Conservation (phyloP, 2,113 vertebrate species). For the Aphelocoma coerulescens region DNA sequence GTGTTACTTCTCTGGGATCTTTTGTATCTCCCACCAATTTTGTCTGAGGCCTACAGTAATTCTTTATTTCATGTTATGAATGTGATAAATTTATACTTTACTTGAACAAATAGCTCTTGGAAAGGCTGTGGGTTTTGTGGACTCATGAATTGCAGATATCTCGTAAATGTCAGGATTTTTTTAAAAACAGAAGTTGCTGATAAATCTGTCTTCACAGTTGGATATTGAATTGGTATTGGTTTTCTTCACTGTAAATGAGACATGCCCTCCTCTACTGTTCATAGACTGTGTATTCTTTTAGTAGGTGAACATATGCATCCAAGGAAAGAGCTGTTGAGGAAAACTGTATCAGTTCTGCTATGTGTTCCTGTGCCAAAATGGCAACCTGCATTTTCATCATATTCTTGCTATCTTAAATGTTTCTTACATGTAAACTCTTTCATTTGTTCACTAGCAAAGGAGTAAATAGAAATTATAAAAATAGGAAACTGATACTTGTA, state of each 20-base stretch:
- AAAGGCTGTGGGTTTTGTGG: background rate
- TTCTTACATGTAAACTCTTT: background rate
- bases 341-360: background rate
- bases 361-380: background rate
- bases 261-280: background rate
- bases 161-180: background rate
- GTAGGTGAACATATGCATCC: background rate
- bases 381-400: background rate
- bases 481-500: background rate
- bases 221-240: background rate
- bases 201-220: background rate
- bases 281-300: background rate
- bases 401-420: background rate
- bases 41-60: background rate
- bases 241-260: background rate
- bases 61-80: background rate
- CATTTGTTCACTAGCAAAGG: background rate
- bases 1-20: background rate
- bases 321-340: background rate
- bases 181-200: background rate
- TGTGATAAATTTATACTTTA: background rate
- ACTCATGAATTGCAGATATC: background rate
- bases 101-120: background rate
- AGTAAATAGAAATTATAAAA: background rate
- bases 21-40: background rate